These are phyloP conservation scores for Anoplophora glabripennis DNA, from an alignment of 1,140 invertebrate species.

Conservation along the genomic window DNA sequence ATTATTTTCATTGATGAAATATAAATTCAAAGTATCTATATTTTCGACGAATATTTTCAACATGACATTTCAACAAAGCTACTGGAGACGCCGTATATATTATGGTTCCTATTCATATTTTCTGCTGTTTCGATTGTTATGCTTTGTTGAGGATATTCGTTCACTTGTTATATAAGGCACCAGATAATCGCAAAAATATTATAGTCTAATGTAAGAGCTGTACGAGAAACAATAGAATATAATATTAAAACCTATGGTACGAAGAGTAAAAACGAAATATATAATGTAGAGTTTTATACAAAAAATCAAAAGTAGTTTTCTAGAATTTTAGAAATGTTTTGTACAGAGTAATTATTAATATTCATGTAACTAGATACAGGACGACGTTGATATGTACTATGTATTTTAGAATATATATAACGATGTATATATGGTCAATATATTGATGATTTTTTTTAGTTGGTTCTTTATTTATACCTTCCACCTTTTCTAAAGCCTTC, in stretches of 20 bases:
- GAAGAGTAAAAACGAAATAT: constrained; percentile 4
- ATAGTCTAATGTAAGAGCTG: constrained; percentile 9
- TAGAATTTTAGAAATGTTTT: constrained; percentile 49
- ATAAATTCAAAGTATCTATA: background rate
- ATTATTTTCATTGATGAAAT: constrained; percentile 6
- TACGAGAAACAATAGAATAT: constrained; percentile 9
- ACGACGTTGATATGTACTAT: constrained; percentile 38
- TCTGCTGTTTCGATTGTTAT: background rate
- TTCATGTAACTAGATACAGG: constrained; percentile 37
- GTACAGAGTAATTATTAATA: constrained; percentile 42
- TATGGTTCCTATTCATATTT: background rate
- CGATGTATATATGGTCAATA: constrained; percentile 36
- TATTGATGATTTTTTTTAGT: constrained; percentile 33
- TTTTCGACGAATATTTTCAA: constrained; percentile 24
- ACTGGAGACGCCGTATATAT: background rate
- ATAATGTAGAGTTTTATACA: constrained; percentile 45
- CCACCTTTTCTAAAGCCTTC: too few relatives aligned
- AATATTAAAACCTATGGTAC: constrained; percentile 8
- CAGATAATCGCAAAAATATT: constrained; percentile 20
- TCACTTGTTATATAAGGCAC: constrained; percentile 29
- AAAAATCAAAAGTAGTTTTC: constrained; percentile 50
- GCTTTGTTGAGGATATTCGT: constrained; percentile 28
- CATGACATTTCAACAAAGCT: background rate
- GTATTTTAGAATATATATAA: constrained; percentile 39
- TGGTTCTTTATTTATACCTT: background rate